Evolutionary conservation across 1,140 invertebrate species (phyloP), one percentile per base, ranked within the genome.

Genomic region (Drosophila prosaltans): DNA sequence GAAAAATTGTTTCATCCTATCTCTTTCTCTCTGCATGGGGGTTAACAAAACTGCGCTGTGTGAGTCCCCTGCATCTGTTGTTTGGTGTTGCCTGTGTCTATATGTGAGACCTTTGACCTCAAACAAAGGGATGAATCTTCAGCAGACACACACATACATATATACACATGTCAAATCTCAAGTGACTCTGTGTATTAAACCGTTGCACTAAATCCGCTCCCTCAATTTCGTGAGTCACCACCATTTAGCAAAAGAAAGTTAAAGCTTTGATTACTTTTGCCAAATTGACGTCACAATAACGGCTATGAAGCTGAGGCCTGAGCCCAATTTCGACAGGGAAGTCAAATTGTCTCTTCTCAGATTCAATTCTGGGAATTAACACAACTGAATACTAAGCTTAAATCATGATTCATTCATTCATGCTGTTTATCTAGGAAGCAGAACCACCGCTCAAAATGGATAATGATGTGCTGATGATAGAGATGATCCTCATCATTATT

Each of bases 301-400:
- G 72, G 63, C 58, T 59, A 36, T 51, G 28, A 30, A 30, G 62
- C 26, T 7, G 7, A 51, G 11, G 8, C 36, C 11, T 36, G 11
- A 58, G 11, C 8, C 58, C 5, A 1, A 36, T 58, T 62, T 24
- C 72, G 69, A 75, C 73, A 72, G 73, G 73, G 75, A 75, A 75
- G 72, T 75, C 73, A 51, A 75, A 72, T 36, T 75, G 41, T 43
- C n/a, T n/a, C 32, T 36, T 21, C 30, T 28, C 57, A 16, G 6
- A 36, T 36, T 26, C n/a, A 60, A 60, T 60, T 60, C 58, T 60
- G 58, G 21, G 58, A 60, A 60, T 24, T 10, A 40, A 40, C 58
- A 24, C 28, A 6, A 36, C 32, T 30, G 28, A 30, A 30, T 4
- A 30, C 28, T 39, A 9, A 59, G 7, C 2, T 16, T 59, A 59